Percentiles rank a stretch among this genome's conserved stretches.
Conservation (phyloP, 1,140 invertebrate genomes). For the Drepana arcuata region DNA sequence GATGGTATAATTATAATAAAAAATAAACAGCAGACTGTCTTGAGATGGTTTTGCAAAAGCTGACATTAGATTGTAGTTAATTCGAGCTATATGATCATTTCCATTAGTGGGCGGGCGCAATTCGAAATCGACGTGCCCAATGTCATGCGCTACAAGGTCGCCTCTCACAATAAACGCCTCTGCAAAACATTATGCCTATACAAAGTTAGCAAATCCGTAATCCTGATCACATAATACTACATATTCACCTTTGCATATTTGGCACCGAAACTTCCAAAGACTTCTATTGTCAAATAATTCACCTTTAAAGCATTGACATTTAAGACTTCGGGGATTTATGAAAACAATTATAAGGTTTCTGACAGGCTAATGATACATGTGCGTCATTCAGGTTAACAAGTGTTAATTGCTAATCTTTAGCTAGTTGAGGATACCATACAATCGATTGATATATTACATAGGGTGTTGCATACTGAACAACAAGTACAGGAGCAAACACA, state of each 20-base stretch:
- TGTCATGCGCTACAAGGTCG: slow-evolving; percentile 43
- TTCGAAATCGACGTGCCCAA: slow-evolving; percentile 44
- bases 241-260: slow-evolving; percentile 13
- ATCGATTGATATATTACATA: no score
- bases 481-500: no score
- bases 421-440: no score
- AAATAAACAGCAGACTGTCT: no score
- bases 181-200: slow-evolving; percentile 16
- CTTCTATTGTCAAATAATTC: slow-evolving; percentile 15
- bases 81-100: slow-evolving; percentile 7
- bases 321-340: slow-evolving; percentile 4
- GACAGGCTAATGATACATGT: no score
- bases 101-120: slow-evolving; percentile 12
- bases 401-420: no score
- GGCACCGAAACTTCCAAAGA: slow-evolving; percentile 6
- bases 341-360: no score
- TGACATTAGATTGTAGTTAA: no score
- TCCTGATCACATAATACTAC: slow-evolving; percentile 12
- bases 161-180: slow-evolving; percentile 39
- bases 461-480: no score
- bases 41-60: no score
- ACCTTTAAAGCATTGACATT: slow-evolving; percentile 18
- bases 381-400: no score
- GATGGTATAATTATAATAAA: no score
- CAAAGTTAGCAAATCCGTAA: slow-evolving; percentile 17